Conservation (phyloP, 2,797 vertebrate genomes). For the Furcifer pardalis region DNA sequence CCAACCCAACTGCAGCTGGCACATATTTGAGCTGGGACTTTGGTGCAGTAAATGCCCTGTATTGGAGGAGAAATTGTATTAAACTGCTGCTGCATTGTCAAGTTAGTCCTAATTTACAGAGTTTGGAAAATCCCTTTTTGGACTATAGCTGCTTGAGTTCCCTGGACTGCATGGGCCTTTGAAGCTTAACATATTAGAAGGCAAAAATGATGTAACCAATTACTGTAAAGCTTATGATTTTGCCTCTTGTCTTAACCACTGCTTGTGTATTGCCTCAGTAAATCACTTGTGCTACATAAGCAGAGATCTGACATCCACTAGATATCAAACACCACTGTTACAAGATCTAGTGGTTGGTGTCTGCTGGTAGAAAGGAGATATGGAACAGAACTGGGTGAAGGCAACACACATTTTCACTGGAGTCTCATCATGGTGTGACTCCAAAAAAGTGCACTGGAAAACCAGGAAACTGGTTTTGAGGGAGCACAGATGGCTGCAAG, state of each 20-base stretch:
- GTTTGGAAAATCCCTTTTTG: too few species aligned
- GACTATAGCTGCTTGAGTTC: too few species aligned
- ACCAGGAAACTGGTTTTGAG: background rate
- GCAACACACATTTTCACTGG: background rate
- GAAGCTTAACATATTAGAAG: background rate
- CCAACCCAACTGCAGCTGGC: too few species aligned
- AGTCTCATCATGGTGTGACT: background rate
- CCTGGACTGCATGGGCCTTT: background rate
- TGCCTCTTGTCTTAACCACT: too few species aligned
- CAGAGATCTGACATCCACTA: background rate
- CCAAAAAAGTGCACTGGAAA: background rate
- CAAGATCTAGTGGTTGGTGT: too few species aligned
- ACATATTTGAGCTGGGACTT: too few species aligned
- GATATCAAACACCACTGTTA: too few species aligned
- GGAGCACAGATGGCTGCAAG: background rate
- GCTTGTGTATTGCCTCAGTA: background rate
- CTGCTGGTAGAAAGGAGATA: background rate
- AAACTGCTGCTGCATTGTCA: too few species aligned
- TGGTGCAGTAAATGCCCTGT: too few species aligned
- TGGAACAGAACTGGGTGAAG: background rate
- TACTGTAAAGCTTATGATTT: background rate
- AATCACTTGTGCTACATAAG: background rate
- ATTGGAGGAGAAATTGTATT: too few species aligned
- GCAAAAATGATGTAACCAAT: background rate
- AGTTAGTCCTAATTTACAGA: too few species aligned